phyloP scores from a whole-genome alignment of 2,113 vertebrate genomes.

The Condylura cristata region DNA sequence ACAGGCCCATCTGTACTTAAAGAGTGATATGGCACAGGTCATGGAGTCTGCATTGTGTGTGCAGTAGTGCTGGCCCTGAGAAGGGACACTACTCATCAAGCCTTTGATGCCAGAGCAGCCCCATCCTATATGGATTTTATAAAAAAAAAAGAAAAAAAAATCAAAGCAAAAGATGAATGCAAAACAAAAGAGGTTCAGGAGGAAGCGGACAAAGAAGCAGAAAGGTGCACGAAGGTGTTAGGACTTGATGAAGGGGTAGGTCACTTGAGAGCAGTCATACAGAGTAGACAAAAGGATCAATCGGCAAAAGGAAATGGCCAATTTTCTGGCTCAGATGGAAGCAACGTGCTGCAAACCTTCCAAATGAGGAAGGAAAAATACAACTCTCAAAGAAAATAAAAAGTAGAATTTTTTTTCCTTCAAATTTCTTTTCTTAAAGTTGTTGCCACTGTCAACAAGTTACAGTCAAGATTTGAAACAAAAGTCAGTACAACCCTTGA shows the following conservation, averaged over 20 bases:
- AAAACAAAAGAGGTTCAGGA: conserved; percentile 65
- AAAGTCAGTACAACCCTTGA: not conserved
- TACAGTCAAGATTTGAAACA: conserved; percentile 30
- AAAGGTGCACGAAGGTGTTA: conserved; percentile 84
- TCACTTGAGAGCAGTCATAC: conserved; percentile 77
- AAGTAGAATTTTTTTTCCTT: conserved; percentile 61
- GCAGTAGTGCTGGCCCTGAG: too few relatives aligned
- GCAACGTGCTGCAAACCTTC: conserved; percentile 84
- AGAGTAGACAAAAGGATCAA: not conserved
- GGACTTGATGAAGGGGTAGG: conserved; percentile 77
- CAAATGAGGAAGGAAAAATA: conserved; percentile 84
- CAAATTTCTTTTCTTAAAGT: not conserved
- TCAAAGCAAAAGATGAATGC: too few relatives aligned
- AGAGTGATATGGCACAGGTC: conserved; percentile 88
- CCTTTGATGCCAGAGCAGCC: conserved; percentile 83
- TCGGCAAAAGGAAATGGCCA: conserved; percentile 85
- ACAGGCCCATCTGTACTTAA: conserved; percentile 86
- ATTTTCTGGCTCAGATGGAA: conserved; percentile 88
- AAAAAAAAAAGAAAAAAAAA: too few relatives aligned
- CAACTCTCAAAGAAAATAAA: conserved; percentile 79
- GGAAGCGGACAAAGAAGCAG: conserved; percentile 88
- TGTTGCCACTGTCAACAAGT: not conserved
- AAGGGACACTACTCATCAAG: conserved; percentile 84
- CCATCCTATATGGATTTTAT: not conserved
- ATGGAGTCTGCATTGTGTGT: conserved; percentile 83